Conservation (phyloP, 2,797 vertebrate genomes). For the Sus cebifrons region DNA sequence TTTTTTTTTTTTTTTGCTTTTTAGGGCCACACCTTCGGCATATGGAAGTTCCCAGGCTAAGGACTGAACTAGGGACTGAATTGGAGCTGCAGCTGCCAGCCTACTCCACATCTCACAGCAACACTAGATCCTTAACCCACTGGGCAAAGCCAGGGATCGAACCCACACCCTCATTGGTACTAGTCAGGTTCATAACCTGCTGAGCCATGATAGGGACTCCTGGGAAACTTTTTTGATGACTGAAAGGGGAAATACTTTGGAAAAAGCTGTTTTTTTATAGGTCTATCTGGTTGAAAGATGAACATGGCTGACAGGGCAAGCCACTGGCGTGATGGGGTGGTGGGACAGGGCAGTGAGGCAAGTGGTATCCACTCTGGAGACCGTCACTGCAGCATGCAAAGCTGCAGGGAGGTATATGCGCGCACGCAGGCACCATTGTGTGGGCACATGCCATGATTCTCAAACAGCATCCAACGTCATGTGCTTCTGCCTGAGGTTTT, state of each 20-base stretch:
- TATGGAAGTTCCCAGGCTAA: too few species aligned
- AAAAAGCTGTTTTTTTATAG: neutral
- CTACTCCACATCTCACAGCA: too few species aligned
- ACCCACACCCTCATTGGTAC: too few species aligned
- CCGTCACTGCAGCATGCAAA: neutral
- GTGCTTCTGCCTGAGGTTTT: neutral
- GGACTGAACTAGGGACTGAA: too few species aligned
- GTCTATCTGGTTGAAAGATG: neutral
- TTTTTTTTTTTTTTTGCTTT: too few species aligned
- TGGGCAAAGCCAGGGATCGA: too few species aligned
- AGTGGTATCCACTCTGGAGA: neutral
- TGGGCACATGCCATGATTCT: rapidly evolving
- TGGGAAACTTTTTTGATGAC: neutral
- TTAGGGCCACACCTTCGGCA: too few species aligned
- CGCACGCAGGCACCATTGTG: rapidly evolving
- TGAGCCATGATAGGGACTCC: too few species aligned
- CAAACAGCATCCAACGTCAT: neutral
- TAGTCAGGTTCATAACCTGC: too few species aligned
- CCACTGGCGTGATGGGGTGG: neutral
- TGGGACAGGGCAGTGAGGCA: neutral
- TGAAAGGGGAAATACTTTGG: neutral
- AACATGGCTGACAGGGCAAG: neutral
- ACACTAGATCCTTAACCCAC: too few species aligned
- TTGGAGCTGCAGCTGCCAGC: too few species aligned
- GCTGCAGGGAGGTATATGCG: neutral